Percentiles rank a stretch among this genome's conserved stretches.
These are phyloP conservation scores for Wiebesia pumilae DNA, from an alignment of 1,140 invertebrate species.

Conservation along the genomic window DNA sequence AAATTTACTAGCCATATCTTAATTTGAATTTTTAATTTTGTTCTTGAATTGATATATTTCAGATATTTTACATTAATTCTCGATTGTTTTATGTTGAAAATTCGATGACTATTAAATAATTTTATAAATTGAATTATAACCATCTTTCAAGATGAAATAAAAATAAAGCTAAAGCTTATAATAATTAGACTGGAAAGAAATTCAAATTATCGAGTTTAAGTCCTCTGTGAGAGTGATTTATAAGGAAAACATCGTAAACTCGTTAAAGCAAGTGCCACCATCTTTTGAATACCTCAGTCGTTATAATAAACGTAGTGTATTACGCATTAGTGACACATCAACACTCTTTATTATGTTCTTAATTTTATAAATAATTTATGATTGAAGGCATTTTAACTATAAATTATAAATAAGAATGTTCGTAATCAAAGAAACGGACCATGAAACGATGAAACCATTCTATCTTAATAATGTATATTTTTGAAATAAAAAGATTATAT, in stretches of 20 bases:
- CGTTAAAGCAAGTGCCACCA: not conserved
- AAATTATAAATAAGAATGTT: not conserved
- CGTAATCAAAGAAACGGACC: not conserved
- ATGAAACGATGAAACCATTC: too few relatives aligned
- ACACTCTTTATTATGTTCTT: not conserved
- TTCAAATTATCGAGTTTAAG: not conserved
- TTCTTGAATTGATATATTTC: not conserved
- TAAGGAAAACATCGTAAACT: not conserved
- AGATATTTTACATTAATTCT: not conserved
- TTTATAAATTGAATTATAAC: not conserved
- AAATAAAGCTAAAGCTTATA: not conserved
- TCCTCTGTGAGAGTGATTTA: not conserved
- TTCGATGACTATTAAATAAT: not conserved
- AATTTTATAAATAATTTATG: conserved; percentile 27
- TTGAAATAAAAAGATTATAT: too few relatives aligned
- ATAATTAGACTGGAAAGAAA: conserved; percentile 4
- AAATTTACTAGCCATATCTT: too few relatives aligned
- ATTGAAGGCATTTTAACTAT: not conserved
- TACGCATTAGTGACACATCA: not conserved
- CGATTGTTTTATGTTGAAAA: not conserved
- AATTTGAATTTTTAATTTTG: too few relatives aligned
- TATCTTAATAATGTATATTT: too few relatives aligned
- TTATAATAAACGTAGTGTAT: not conserved
- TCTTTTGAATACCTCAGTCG: conserved; percentile 8
- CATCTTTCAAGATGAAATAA: not conserved